Conservation (phyloP, 2,888 invertebrate species). For the Acleris emargana region DNA sequence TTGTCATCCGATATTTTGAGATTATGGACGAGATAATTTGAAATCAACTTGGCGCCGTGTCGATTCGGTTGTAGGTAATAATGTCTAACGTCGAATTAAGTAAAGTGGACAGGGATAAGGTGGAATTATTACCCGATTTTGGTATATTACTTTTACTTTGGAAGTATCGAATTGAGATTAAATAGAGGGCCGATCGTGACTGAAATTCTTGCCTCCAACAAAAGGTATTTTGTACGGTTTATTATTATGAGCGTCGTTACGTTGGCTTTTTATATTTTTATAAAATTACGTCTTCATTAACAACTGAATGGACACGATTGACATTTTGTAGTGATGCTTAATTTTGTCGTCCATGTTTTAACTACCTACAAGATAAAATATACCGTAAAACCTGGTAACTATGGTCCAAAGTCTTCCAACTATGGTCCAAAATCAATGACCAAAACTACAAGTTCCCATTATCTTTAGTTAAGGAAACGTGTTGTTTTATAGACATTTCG, state of each 20-base stretch:
- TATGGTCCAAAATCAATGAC: too few species aligned
- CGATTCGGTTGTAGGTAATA: constrained; percentile 61
- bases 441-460: too few species aligned
- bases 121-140: constrained; percentile 53
- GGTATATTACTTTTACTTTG: constrained; percentile 51
- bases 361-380: too few species aligned
- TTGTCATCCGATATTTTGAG: constrained; percentile 80
- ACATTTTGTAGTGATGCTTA: too few species aligned
- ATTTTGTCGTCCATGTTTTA: too few species aligned
- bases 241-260: constrained; percentile 14
- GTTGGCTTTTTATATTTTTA: constrained; percentile 1
- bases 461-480: too few species aligned
- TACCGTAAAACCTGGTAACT: too few species aligned
- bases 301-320: not conserved
- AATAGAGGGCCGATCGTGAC: constrained; percentile 31
- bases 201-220: constrained; percentile 28
- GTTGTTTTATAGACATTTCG: too few species aligned
- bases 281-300: not conserved
- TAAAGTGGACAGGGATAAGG: constrained; percentile 43
- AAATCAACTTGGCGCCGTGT: constrained; percentile 66
- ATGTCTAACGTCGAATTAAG: constrained; percentile 63
- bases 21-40: constrained; percentile 65
- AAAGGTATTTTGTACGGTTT: constrained; percentile 27
- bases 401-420: too few species aligned
- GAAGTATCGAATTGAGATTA: constrained; percentile 39